Evolutionary conservation across 2,888 invertebrate species (phyloP).

Genomic region (Molanna angustata): DNA sequence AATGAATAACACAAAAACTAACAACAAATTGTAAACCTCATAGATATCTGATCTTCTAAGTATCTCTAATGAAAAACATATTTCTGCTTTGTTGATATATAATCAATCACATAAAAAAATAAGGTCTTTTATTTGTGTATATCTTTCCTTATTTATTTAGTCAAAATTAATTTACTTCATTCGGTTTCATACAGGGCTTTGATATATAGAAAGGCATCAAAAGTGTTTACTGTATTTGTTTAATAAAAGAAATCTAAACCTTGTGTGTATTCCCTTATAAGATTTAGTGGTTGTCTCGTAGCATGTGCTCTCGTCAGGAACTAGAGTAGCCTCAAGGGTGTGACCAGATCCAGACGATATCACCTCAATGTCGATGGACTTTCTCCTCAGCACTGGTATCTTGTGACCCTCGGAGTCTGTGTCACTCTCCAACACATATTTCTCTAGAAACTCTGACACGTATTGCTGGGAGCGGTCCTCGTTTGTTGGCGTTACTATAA

Average conservation of each 20-base stretch:
- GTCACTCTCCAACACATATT: constrained; percentile 61
- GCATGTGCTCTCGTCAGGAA: constrained; percentile 16
- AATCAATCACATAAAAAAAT: too few species aligned
- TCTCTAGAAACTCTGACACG: constrained; percentile 57
- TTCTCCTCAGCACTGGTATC: constrained; percentile 49
- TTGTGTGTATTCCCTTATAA: constrained; percentile 44
- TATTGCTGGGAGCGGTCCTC: constrained; percentile 52
- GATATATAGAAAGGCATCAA: too few species aligned
- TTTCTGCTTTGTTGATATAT: too few species aligned
- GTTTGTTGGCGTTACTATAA: constrained; percentile 40
- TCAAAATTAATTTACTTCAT: too few species aligned
- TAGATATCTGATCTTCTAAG: too few species aligned
- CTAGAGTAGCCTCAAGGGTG: constrained; percentile 21
- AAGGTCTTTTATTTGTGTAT: too few species aligned
- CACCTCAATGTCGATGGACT: constrained; percentile 35
- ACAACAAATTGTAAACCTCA: too few species aligned
- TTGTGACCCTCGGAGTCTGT: constrained; percentile 59
- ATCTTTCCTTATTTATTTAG: too few species aligned
- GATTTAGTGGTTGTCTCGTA: constrained; percentile 7
- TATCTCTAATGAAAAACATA: too few species aligned
- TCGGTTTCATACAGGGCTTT: too few species aligned
- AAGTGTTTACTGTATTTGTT: too few species aligned
- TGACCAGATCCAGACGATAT: constrained; percentile 19
- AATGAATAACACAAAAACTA: too few species aligned
- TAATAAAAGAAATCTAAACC: constrained; percentile 38